Base-by-base conservation (phyloP, 2,797 vertebrate genomes). In the Acomys russatus region DNA sequence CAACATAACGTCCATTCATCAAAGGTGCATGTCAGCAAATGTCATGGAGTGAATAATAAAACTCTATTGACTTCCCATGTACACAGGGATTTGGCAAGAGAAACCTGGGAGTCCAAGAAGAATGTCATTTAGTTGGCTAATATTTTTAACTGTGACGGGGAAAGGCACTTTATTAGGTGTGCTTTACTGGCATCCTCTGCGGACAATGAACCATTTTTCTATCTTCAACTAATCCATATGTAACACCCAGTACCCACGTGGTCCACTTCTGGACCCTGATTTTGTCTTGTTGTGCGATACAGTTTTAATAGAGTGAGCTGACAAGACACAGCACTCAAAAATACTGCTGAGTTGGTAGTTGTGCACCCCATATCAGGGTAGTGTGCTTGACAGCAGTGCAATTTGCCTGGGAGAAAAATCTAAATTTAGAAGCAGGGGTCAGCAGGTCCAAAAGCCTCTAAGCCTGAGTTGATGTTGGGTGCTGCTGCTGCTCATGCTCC, bases 391-490 rank as follows among this genome's bases (percentile, higher is more conserved):
- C 82, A 76, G 3, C 90, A 8, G 11, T 78, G 71, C 95, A 91
- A 5, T 0, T 35, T n/a, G 63, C 30, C 80, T 88, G 82, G 61
- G 63, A 97, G 64, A 92, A 86, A 44, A 97, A 93, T 76, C 74
- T 20, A 63, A 61, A 88, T 87, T 94, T 96, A 94, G 28, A 92
- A 30, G 77, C 59, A 76, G 76, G 92, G n/a, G 61, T 95, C 2
- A 15, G 70, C 15, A 94, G 87, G 84, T 66, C 76, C 87, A 91
- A 95, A 96, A 70, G 79, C 78, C 0, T 77, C 33, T 96, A 92
- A 93, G 83, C 88, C 49, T 96, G 84, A 85, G 12, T 97, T 95
- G n/a, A 61, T 35, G 84, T 18, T 71, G 78, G 35, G 85, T 44
- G 4, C 70, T 91, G 86, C 80, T 95, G 83, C 70, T 68, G 38